Percentiles rank a stretch among this genome's conserved stretches.
Evolutionary conservation across 2,797 vertebrate genomes (phyloP).

Genomic region (Odontamblyopus lacepedii): DNA sequence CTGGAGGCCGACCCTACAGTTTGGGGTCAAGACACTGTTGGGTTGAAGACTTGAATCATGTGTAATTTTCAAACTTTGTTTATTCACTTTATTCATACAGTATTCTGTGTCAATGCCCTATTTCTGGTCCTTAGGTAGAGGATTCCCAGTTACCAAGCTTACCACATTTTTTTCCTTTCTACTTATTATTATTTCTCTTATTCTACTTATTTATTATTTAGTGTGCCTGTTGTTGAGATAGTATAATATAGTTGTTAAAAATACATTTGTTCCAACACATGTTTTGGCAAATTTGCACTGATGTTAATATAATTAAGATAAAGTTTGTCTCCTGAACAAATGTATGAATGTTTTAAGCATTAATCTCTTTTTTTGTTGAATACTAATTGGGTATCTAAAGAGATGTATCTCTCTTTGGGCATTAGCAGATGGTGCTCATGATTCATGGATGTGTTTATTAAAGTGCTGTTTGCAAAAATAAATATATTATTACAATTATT

Average conservation of each 20-base stretch:
- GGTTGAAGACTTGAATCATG: slow-evolving; percentile 12
- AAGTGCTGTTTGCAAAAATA: background rate
- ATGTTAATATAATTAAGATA: background rate
- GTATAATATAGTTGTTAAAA: no score
- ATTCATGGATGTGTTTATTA: background rate
- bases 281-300: no score
- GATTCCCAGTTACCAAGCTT: background rate
- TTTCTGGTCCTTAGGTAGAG: background rate
- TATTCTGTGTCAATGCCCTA: no score
- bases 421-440: background rate
- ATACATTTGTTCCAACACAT: no score
- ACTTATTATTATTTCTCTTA: background rate
- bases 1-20: slow-evolving; percentile 21
- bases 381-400: background rate
- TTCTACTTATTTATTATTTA: no score
- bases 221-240: no score
- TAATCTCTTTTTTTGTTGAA: background rate
- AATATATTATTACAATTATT: background rate
- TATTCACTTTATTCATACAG: background rate
- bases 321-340: background rate
- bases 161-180: background rate
- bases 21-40: slow-evolving; percentile 36
- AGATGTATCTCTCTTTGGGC: background rate
- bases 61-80: slow-evolving; percentile 29
- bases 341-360: background rate